A percentile compares a stretch with the other conserved stretches of the same genome.
These are phyloP conservation scores for Cosmorhoe ocellata DNA, from an alignment of 2,888 invertebrate genomes.

Conservation along the genomic window DNA sequence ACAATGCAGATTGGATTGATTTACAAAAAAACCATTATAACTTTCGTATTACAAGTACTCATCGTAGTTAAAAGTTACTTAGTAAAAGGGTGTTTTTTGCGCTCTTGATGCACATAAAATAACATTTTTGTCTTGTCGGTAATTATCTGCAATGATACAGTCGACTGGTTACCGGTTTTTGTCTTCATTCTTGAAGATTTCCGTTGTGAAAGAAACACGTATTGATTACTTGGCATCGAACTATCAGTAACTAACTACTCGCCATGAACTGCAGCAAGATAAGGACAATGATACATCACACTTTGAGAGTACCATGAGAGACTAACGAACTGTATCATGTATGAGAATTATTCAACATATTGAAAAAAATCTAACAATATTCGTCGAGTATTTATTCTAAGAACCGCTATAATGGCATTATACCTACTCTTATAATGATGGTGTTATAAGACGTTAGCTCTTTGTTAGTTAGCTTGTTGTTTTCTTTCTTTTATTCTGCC, in stretches of 20 bases:
- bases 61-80: no score
- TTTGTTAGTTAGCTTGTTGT: no score
- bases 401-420: no score
- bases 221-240: not conserved
- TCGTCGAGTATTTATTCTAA: no score
- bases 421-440: no score
- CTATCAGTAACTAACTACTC: not conserved
- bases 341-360: conserved; percentile 15
- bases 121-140: conserved; percentile 35
- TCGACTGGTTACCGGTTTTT: conserved; percentile 16
- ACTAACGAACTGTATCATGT: no score
- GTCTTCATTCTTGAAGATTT: conserved; percentile 12
- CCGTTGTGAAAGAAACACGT: conserved; percentile 4
- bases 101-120: conserved; percentile 44
- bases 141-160: conserved; percentile 24
- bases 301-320: no score
- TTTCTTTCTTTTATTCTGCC: no score
- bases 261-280: conserved; percentile 4
- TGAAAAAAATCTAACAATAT: not conserved
- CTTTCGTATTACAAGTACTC: not conserved
- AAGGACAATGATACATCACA: not conserved
- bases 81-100: conserved; percentile 27
- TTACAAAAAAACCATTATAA: no score
- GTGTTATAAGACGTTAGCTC: no score
- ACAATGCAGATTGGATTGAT: no score